phyloP scores from a whole-genome alignment of 2,113 vertebrate genomes.

The Chiloscyllium plagiosum region DNA sequence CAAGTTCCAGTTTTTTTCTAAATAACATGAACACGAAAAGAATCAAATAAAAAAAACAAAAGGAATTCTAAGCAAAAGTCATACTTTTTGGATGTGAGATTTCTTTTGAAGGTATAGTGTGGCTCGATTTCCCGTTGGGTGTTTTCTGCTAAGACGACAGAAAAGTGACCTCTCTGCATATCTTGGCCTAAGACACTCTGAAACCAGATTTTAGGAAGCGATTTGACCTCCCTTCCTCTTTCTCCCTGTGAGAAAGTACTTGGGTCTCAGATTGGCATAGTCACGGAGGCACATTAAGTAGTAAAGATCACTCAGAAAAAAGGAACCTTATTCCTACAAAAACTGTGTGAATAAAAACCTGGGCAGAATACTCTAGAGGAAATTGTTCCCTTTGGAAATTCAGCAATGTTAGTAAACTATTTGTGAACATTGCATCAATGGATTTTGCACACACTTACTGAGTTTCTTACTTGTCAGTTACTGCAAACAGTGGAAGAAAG shows the following conservation, averaged over 20 bases:
- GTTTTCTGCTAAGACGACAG: background rate
- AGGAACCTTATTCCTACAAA: background rate
- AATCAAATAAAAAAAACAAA: background rate
- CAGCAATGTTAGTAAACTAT: background rate
- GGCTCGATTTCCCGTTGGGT: background rate
- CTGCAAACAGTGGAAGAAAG: background rate
- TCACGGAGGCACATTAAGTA: background rate
- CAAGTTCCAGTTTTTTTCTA: background rate
- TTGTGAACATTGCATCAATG: background rate
- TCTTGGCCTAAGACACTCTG: background rate
- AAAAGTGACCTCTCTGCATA: background rate
- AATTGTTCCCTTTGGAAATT: background rate
- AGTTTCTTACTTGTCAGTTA: background rate
- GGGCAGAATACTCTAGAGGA: background rate
- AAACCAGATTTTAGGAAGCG: background rate
- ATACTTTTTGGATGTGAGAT: background rate
- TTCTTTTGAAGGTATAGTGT: background rate
- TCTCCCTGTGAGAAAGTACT: background rate
- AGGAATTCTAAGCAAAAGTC: background rate
- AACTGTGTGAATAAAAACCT: no score
- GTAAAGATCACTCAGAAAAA: background rate
- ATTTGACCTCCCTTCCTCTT: background rate
- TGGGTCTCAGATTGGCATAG: background rate
- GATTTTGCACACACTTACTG: background rate
- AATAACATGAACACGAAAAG: background rate